phyloP scores from a whole-genome alignment of 2,888 invertebrate genomes.

The Melanostoma mellinum region DNA sequence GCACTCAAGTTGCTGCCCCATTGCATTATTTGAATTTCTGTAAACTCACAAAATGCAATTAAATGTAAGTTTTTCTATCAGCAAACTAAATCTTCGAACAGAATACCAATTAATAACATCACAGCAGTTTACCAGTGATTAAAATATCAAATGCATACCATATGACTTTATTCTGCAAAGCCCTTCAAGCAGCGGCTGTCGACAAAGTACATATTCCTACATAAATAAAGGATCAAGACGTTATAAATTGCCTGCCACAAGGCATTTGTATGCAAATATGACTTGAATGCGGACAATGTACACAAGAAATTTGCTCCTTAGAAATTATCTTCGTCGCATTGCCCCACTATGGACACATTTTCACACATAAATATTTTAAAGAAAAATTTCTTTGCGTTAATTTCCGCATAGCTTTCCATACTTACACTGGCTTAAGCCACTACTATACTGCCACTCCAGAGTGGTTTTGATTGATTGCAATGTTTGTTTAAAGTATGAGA shows the following conservation, averaged over 20 bases:
- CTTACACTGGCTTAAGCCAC: constrained; percentile 9
- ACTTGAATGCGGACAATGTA: constrained; percentile 15
- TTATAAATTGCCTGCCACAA: constrained; percentile 60
- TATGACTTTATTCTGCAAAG: constrained; percentile 24
- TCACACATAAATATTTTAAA: constrained; percentile 53
- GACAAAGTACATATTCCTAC: constrained; percentile 31
- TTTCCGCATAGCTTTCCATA: constrained; percentile 35
- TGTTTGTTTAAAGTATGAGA: constrained; percentile 12
- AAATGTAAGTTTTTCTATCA: background rate
- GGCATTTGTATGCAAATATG: constrained; percentile 57
- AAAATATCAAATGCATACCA: constrained; percentile 22
- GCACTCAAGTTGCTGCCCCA: background rate
- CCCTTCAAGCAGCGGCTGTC: constrained; percentile 25
- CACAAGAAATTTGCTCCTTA: constrained; percentile 3
- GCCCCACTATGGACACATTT: constrained; percentile 26
- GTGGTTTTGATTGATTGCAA: constrained; percentile 46
- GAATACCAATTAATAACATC: constrained; percentile 5
- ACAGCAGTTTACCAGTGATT: constrained; percentile 8
- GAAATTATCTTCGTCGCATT: background rate
- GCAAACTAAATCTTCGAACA: background rate
- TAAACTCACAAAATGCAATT: background rate
- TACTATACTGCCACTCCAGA: constrained; percentile 1
- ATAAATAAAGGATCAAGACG: constrained; percentile 56
- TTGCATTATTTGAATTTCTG: background rate
- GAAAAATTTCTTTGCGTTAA: constrained; percentile 39